Evolutionary conservation across 2,888 invertebrate genomes (phyloP).

Genomic region (Clanis bilineata): DNA sequence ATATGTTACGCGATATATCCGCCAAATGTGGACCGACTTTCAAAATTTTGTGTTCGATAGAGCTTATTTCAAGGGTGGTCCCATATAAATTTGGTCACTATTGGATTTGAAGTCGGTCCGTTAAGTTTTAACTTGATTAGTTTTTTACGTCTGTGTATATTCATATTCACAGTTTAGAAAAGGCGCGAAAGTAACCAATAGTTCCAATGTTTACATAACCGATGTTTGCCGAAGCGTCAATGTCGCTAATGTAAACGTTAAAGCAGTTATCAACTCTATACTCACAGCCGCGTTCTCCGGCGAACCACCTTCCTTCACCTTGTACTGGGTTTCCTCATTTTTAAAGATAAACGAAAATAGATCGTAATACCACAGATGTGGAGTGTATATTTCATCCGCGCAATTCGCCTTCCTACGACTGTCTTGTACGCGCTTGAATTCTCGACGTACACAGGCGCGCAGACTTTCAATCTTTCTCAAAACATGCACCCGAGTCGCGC

Average conservation of each 20-base stretch:
- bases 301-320: slow-evolving; percentile 27
- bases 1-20: too few species aligned
- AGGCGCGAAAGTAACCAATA: not conserved
- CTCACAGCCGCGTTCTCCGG: slow-evolving; percentile 24
- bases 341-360: slow-evolving; percentile 58
- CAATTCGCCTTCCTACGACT: slow-evolving; percentile 45
- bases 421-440: slow-evolving; percentile 56
- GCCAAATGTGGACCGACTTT: too few species aligned
- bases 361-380: slow-evolving; percentile 68
- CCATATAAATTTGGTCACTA: too few species aligned
- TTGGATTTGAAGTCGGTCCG: too few species aligned
- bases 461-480: slow-evolving; percentile 71
- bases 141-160: too few species aligned
- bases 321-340: slow-evolving; percentile 36
- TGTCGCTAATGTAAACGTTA: not conserved
- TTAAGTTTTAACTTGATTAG: too few species aligned
- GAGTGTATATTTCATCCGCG: slow-evolving; percentile 54
- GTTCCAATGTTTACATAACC: not conserved
- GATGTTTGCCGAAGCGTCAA: not conserved
- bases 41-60: too few species aligned
- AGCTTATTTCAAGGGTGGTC: too few species aligned
- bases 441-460: slow-evolving; percentile 67
- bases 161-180: too few species aligned
- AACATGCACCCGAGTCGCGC: slow-evolving; percentile 66
- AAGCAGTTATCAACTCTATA: slow-evolving; percentile 40